These are phyloP conservation scores for Cremastinae sp. DNA, from an alignment of 2,888 invertebrate species.

Conservation along the genomic window DNA sequence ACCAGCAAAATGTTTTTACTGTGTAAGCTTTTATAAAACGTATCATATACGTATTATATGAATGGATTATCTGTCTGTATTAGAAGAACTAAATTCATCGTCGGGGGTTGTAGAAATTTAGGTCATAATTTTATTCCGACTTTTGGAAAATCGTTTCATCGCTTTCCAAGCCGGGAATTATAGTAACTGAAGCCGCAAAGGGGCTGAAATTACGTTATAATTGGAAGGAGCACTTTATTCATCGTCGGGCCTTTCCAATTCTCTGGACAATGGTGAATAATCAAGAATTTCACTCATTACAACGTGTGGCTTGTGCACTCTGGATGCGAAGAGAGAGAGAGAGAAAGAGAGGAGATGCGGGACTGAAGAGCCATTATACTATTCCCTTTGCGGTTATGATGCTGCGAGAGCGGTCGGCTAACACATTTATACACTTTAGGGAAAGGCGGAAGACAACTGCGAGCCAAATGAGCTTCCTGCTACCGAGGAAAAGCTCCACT, in stretches of 20 bases:
- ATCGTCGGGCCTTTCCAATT: not conserved
- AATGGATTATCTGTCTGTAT: too few relatives aligned
- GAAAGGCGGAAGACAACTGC: slow-evolving; percentile 1
- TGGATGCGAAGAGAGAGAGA: slow-evolving; percentile 5
- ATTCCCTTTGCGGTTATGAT: slow-evolving; percentile 11
- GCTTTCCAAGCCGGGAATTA: not conserved
- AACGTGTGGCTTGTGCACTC: slow-evolving; percentile 22
- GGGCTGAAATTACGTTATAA: slow-evolving; percentile 8
- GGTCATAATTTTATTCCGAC: too few relatives aligned
- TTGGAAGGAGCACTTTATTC: slow-evolving; percentile 11
- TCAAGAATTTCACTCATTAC: slow-evolving; percentile 33
- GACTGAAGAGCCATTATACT: slow-evolving; percentile 32
- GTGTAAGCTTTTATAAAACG: too few relatives aligned
- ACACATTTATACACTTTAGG: not conserved
- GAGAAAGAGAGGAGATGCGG: slow-evolving; percentile 13
- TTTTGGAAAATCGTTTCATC: too few relatives aligned
- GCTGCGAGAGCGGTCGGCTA: slow-evolving; percentile 5
- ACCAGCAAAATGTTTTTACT: too few relatives aligned
- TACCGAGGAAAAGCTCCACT: not conserved
- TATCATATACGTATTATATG: too few relatives aligned
- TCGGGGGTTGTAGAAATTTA: too few relatives aligned
- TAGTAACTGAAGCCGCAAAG: not conserved
- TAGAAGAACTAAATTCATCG: too few relatives aligned
- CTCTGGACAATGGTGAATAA: slow-evolving; percentile 30
- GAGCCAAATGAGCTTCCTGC: slow-evolving; percentile 14